phyloP scores from a whole-genome alignment of 2,113 vertebrate species.

The Malurus cyaneus region DNA sequence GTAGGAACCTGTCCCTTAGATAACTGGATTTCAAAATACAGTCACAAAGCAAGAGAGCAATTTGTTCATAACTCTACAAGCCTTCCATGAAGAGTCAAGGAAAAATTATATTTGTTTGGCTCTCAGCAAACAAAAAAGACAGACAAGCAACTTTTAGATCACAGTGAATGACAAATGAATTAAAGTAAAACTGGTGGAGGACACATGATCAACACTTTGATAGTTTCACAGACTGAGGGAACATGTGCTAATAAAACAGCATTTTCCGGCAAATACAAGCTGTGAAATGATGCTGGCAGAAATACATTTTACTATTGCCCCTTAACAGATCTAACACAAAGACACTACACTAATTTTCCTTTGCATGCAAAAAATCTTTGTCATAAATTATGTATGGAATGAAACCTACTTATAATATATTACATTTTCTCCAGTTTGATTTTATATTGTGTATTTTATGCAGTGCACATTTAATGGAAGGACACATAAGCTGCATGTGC shows the following conservation, averaged over 20 bases:
- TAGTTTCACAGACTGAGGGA: background rate
- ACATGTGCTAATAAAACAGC: background rate
- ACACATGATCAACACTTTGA: background rate
- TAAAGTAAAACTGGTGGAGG: background rate
- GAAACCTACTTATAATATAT: background rate
- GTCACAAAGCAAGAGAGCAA: background rate
- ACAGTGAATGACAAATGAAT: background rate
- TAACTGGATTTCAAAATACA: background rate
- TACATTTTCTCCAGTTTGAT: background rate
- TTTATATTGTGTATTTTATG: background rate
- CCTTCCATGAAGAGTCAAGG: background rate
- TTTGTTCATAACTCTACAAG: background rate
- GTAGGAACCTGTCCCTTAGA: background rate
- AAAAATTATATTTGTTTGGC: background rate
- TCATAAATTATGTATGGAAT: background rate
- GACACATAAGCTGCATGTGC: background rate
- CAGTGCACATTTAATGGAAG: background rate
- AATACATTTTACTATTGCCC: background rate
- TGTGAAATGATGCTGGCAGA: background rate
- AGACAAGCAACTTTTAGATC: background rate
- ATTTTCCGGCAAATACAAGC: background rate
- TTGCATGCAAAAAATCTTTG: background rate
- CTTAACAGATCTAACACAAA: background rate
- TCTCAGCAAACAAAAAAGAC: background rate
- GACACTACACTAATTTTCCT: background rate